Percentiles rank a stretch among this genome's conserved stretches.
These are phyloP conservation scores for Brachyptera putata DNA, from an alignment of 2,888 invertebrate species.

Conservation along the genomic window DNA sequence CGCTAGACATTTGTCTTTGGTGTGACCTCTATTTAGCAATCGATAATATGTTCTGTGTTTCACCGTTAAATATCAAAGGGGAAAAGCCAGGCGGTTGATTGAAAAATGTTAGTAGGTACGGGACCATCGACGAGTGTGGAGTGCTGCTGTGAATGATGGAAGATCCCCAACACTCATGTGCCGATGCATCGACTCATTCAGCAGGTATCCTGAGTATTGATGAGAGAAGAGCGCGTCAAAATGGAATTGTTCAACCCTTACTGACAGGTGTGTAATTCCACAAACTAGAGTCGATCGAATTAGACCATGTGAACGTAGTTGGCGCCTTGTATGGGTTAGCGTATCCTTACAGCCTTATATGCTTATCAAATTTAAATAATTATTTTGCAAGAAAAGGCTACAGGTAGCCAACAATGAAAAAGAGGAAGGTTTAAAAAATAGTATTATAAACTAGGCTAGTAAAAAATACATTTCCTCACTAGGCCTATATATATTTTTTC, in stretches of 20 bases:
- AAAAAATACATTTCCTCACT: too few relatives aligned
- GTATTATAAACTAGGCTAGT: too few relatives aligned
- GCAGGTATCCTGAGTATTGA: constrained; percentile 23
- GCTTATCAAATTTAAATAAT: too few relatives aligned
- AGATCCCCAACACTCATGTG: not conserved
- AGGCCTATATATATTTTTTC: too few relatives aligned
- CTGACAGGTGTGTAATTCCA: constrained; percentile 71
- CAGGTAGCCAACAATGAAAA: too few relatives aligned
- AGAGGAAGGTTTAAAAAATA: too few relatives aligned
- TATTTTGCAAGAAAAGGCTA: too few relatives aligned
- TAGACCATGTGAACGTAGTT: too few relatives aligned
- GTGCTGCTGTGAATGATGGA: not conserved
- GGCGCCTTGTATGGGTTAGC: too few relatives aligned
- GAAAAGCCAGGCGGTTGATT: constrained; percentile 22
- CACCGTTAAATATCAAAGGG: not conserved
- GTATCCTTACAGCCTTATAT: too few relatives aligned
- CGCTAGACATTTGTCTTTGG: constrained; percentile 20
- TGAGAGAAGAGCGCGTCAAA: constrained; percentile 56
- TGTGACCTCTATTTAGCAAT: constrained; percentile 24
- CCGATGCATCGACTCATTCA: constrained; percentile 23
- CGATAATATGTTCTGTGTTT: constrained; percentile 5
- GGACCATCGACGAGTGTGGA: constrained; percentile 28
- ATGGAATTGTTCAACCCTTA: constrained; percentile 83
- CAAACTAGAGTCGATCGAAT: not conserved
- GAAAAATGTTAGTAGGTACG: constrained; percentile 37